A percentile compares a stretch with the other conserved stretches of the same genome.
These are phyloP conservation scores for Euglossa dilemma DNA, from an alignment of 1,140 invertebrate species.

Conservation along the genomic window DNA sequence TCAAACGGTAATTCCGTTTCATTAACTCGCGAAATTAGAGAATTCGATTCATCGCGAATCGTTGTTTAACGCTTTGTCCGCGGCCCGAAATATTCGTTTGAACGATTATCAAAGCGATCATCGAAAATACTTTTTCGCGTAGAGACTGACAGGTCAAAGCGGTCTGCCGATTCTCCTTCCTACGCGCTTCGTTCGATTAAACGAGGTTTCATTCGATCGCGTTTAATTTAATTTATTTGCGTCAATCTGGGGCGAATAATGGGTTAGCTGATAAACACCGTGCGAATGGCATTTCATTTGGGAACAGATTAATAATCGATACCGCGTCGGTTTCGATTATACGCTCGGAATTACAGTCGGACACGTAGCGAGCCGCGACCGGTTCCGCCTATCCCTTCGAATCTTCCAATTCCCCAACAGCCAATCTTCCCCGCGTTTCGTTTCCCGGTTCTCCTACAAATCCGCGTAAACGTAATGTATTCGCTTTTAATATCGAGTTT, in stretches of 20 bases:
- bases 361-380: background rate
- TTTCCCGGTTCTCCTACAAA: too few species aligned
- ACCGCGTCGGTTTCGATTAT: background rate
- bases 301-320: conserved; percentile 42
- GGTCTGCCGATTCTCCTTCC: background rate
- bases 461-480: too few species aligned
- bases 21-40: background rate
- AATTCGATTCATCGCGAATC: background rate
- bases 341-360: background rate
- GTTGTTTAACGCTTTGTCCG: background rate
- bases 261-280: conserved; percentile 2
- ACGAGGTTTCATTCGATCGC: conserved; percentile 31
- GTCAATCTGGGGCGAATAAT: conserved; percentile 48
- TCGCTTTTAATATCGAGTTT: too few species aligned
- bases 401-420: background rate
- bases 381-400: background rate
- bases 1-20: background rate
- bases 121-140: background rate
- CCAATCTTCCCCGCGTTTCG: background rate
- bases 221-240: conserved; percentile 51
- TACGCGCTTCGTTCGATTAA: conserved; percentile 4
- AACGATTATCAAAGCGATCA: background rate
- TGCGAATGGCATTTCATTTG: conserved; percentile 32
- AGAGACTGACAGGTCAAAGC: conserved; percentile 1
- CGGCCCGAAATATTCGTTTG: background rate